Evolutionary conservation across 1,140 invertebrate species (phyloP).

Genomic region (Brachionus manjavacas): DNA sequence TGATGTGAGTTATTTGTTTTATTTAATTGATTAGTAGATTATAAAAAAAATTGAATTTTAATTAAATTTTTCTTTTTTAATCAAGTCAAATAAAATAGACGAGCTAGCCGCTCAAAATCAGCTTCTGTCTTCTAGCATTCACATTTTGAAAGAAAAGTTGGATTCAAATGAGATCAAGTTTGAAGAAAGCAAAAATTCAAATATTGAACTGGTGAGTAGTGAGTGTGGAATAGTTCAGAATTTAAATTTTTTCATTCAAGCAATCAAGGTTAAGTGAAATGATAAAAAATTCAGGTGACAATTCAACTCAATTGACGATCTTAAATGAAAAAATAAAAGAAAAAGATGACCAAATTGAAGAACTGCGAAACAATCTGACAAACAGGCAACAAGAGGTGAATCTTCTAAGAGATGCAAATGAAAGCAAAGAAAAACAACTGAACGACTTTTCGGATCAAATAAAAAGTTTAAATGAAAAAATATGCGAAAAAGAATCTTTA

Average conservation of each 20-base stretch:
- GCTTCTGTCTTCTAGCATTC: not conserved
- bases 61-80: too few species aligned
- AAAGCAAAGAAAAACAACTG: not conserved
- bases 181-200: constrained; percentile 1
- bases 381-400: not conserved
- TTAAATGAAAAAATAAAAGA: constrained; percentile 54
- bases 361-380: not conserved
- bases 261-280: constrained; percentile 53
- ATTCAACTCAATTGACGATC: constrained; percentile 52
- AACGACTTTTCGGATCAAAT: not conserved
- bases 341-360: constrained; percentile 54
- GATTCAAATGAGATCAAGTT: not conserved
- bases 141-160: not conserved
- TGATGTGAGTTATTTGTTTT: not conserved
- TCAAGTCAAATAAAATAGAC: not conserved
- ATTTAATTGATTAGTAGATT: not conserved
- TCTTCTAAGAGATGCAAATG: not conserved
- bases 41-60: not conserved
- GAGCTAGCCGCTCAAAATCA: not conserved
- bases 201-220: not conserved
- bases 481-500: not conserved
- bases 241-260: constrained; percentile 44
- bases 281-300: constrained; percentile 57
- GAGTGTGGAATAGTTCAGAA: not conserved
- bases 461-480: not conserved